Evolutionary conservation across 1,140 invertebrate genomes (phyloP).

Genomic region (Ostrea edulis): DNA sequence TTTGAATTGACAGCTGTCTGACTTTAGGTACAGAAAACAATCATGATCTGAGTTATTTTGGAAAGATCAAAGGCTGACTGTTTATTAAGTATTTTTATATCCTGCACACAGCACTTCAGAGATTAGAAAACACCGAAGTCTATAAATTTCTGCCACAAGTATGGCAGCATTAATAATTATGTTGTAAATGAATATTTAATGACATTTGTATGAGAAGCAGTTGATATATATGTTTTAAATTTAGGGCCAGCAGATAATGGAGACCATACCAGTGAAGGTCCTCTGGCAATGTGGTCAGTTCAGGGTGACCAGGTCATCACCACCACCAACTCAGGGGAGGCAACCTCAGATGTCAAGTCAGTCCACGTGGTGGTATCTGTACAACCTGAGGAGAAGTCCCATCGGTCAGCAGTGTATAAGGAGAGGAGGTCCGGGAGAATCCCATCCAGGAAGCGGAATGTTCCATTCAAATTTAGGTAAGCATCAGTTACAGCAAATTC

Average conservation of each 20-base stretch:
- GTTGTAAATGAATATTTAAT: too few relatives aligned
- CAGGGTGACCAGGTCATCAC: background rate
- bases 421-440: slow-evolving; percentile 69
- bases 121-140: too few relatives aligned
- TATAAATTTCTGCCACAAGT: too few relatives aligned
- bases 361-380: slow-evolving; percentile 23
- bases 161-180: too few relatives aligned
- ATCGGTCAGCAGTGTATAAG: background rate
- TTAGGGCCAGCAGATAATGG: background rate
- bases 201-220: too few relatives aligned
- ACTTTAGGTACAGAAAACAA: too few relatives aligned
- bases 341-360: background rate
- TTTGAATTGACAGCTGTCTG: too few relatives aligned
- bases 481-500: too few relatives aligned
- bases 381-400: background rate
- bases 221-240: background rate
- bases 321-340: background rate
- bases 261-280: background rate
- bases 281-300: background rate
- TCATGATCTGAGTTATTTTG: too few relatives aligned
- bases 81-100: too few relatives aligned
- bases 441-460: slow-evolving; percentile 66
- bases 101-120: too few relatives aligned
- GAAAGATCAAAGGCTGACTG: too few relatives aligned
- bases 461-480: slow-evolving; percentile 73